phyloP scores from a whole-genome alignment of 1,140 invertebrate species.

The Caenorhabditis latens region DNA sequence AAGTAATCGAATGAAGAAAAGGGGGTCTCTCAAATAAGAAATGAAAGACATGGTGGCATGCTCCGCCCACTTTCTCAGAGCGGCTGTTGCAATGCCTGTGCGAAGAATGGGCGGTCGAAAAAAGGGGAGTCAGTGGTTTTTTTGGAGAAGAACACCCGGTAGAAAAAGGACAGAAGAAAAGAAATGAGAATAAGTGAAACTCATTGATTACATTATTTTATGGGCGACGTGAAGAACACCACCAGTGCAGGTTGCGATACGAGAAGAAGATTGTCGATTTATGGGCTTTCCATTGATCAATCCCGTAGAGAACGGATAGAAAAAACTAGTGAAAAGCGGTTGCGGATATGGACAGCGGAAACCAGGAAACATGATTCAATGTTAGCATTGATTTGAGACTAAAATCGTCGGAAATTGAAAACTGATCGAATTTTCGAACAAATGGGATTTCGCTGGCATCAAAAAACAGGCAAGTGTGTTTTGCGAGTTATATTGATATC shows the following conservation, averaged over 20 bases:
- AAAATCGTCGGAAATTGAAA: too few relatives aligned
- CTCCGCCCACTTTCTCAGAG: constrained; percentile 6
- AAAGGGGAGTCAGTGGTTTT: neutral
- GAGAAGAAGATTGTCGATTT: constrained; percentile 4
- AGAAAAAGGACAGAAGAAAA: neutral
- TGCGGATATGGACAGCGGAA: neutral
- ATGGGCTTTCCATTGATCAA: constrained; percentile 25
- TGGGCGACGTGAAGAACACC: neutral
- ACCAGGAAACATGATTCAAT: too few relatives aligned
- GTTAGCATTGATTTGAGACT: too few relatives aligned
- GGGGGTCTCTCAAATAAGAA: neutral
- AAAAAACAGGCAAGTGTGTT: too few relatives aligned
- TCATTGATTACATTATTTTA: constrained; percentile 44
- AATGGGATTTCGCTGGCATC: too few relatives aligned
- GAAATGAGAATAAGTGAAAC: neutral
- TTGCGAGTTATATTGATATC: too few relatives aligned
- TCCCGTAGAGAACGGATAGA: neutral
- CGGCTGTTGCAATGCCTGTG: neutral
- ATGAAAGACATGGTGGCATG: neutral
- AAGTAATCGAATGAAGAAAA: neutral
- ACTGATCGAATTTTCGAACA: too few relatives aligned
- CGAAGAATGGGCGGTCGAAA: neutral
- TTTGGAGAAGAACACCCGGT: neutral
- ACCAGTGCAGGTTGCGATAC: neutral
- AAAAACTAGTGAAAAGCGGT: neutral